Conservation (phyloP, 2,797 vertebrate genomes). For the Atherinosoma microstoma region DNA sequence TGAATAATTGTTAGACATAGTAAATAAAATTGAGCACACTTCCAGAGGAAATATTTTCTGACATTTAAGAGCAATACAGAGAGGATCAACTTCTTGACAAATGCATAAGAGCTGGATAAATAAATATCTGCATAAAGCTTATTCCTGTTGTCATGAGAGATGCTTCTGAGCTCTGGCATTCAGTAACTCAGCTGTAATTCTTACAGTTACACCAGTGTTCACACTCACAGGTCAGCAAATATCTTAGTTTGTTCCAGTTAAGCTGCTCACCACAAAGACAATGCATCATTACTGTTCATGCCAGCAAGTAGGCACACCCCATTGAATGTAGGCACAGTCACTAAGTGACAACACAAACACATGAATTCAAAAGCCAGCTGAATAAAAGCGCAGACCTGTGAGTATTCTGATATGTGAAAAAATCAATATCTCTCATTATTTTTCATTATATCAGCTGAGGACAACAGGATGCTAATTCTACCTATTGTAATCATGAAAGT, state of each 20-base stretch:
- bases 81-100: not conserved
- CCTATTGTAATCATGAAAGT: slow-evolving; percentile 3
- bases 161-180: not conserved
- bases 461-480: not conserved
- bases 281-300: slow-evolving; percentile 21
- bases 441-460: not conserved
- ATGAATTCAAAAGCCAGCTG: slow-evolving; percentile 26
- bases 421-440: not conserved
- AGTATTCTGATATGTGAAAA: slow-evolving; percentile 33
- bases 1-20: not conserved
- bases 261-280: slow-evolving; percentile 18
- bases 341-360: slow-evolving; percentile 79
- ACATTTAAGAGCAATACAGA: not conserved
- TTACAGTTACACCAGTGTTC: not conserved
- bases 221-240: slow-evolving; percentile 17
- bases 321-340: slow-evolving; percentile 34
- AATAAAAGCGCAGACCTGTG: slow-evolving; percentile 40
- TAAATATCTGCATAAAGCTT: not conserved
- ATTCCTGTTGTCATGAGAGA: not conserved
- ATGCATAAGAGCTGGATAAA: not conserved
- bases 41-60: not conserved
- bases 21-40: not conserved
- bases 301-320: slow-evolving; percentile 47
- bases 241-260: slow-evolving; percentile 14
- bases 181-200: slow-evolving; percentile 2